Conservation (phyloP, 2,113 vertebrate genomes). For the Mugil cephalus region DNA sequence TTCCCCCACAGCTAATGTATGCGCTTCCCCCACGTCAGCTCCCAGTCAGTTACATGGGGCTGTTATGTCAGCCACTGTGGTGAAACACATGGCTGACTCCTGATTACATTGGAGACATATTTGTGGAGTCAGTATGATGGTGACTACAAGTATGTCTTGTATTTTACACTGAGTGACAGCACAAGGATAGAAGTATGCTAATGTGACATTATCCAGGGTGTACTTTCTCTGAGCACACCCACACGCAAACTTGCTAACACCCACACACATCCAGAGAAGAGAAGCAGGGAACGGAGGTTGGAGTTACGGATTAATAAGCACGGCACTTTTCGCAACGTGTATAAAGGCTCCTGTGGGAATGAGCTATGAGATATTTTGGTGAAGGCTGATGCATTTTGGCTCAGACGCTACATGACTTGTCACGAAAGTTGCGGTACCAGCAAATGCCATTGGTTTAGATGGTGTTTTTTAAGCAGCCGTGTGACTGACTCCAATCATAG, state of each 20-base stretch:
- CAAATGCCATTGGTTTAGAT: conserved; percentile 17
- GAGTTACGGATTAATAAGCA: conserved; percentile 48
- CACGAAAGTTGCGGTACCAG: background rate
- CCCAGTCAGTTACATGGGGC: background rate
- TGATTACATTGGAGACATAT: conserved; percentile 57
- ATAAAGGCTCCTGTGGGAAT: conserved; percentile 18
- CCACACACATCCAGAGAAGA: conserved; percentile 19
- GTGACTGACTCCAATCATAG: background rate
- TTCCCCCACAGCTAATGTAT: conserved; percentile 48
- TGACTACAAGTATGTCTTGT: conserved; percentile 50
- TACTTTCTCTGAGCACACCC: conserved; percentile 16
- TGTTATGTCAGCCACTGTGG: conserved; percentile 30
- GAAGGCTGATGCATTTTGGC: conserved; percentile 19
- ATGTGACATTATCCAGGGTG: conserved; percentile 67
- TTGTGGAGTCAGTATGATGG: conserved; percentile 39
- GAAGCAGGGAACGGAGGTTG: conserved; percentile 16
- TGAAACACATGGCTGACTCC: conserved; percentile 57
- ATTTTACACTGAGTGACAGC: conserved; percentile 58
- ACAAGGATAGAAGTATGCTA: conserved; percentile 51
- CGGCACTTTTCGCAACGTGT: conserved; percentile 20
- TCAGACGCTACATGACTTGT: background rate
- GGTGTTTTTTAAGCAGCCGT: conserved; percentile 16
- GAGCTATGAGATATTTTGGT: conserved; percentile 27
- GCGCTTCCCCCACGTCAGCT: conserved; percentile 11
- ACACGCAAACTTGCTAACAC: background rate